phyloP scores from a whole-genome alignment of 1,140 invertebrate species.

The Helicoverpa zea region DNA sequence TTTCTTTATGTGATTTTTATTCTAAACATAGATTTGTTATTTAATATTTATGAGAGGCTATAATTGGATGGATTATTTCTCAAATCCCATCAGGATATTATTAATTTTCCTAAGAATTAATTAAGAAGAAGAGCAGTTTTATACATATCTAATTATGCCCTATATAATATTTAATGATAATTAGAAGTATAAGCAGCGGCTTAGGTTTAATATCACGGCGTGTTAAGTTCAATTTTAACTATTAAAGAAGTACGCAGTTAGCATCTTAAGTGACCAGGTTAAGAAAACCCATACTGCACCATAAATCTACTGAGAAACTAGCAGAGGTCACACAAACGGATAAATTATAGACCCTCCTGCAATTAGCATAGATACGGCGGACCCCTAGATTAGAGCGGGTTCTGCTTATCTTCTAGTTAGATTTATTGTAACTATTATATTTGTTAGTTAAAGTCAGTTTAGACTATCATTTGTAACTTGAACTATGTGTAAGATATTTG shows the following conservation, averaged over 20 bases:
- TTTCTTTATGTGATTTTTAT: too few relatives aligned
- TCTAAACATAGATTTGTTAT: too few relatives aligned
- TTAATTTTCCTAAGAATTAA: too few relatives aligned
- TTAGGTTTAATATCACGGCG: not conserved
- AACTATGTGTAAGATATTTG: too few relatives aligned
- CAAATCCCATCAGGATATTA: too few relatives aligned
- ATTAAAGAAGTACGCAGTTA: not conserved
- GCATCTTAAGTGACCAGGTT: constrained; percentile 9
- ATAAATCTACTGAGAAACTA: constrained; percentile 47
- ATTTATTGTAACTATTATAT: constrained; percentile 58
- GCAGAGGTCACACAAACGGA: constrained; percentile 52
- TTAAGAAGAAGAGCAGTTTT: too few relatives aligned
- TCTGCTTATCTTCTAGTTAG: constrained; percentile 42
- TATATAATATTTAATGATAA: too few relatives aligned
- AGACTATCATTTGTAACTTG: not conserved
- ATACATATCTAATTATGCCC: too few relatives aligned
- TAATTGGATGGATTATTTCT: too few relatives aligned
- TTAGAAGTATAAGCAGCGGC: not conserved
- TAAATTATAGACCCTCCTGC: constrained; percentile 58
- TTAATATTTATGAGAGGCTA: too few relatives aligned
- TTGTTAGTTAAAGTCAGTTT: constrained; percentile 1
- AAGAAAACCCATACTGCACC: constrained; percentile 15
- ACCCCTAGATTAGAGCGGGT: constrained; percentile 51
- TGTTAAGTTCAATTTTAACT: too few relatives aligned
- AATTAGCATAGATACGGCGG: constrained; percentile 62